Evolutionary conservation across 2,797 vertebrate genomes (phyloP), one percentile per base, ranked within the genome.

Genomic region (Atherinosoma microstoma): DNA sequence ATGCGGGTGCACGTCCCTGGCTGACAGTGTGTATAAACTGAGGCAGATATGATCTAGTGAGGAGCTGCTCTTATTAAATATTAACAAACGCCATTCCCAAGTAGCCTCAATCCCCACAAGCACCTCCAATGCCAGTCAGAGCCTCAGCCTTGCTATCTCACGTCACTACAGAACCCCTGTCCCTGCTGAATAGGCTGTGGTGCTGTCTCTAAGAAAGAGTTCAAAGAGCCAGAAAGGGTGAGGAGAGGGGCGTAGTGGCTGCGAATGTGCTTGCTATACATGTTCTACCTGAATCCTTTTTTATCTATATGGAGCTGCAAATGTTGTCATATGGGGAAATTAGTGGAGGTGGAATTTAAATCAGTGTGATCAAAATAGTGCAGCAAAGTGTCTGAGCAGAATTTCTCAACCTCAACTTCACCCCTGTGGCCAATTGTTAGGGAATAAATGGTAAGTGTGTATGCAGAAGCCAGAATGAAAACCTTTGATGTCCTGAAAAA

Each of bases 41-140:
- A 81, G 90, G 73, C 83, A 88, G 85, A 94, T 91, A 93, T 91
- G 87, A 94, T 94, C 90, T 91, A 90, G 88, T 88, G 92, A 92
- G 92, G 85, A 91, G 88, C 86, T 87, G 86, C 89, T 92, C 91
- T 94, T 94, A 94, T 94, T 94, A 94, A 95, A 94, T 94, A 94
- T 94, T 94, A 95, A 95, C 89, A 90, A 92, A 93, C 83, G 79
- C 89, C 90, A 92, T 92, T 92, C 89, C 94, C 90, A 90, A 91
- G 92, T 91, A 91, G 89, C 88, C 87, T 83, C 90, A 90, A 92
- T 94, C 91, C 93, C 89, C 92, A 90, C 80, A 89, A 92, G 92
- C 89, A 89, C 84, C 88, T 88, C 89, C 88, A 86, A 77, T 82
- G 79, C 87, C 88, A 90, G 88, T 81, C 89, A 73, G 82, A 84